Conservation (phyloP, 1,140 invertebrate genomes). For the Oppia nitens region DNA sequence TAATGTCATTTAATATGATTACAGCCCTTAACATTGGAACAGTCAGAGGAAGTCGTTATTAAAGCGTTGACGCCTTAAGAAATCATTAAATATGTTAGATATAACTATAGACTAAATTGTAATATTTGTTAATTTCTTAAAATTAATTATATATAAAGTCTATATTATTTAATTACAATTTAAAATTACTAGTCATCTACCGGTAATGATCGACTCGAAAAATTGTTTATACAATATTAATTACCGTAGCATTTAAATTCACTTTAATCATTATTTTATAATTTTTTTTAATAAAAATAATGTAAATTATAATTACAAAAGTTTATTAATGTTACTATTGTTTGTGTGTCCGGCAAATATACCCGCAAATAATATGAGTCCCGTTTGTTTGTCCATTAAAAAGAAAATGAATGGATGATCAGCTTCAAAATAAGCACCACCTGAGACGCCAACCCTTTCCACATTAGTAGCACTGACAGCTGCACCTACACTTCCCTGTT, state of each 20-base stretch:
- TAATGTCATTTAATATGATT: background rate
- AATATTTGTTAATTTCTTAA: no score
- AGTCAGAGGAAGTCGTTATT: slow-evolving; percentile 5
- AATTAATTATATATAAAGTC: no score
- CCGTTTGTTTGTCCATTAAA: slow-evolving; percentile 41
- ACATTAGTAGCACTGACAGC: slow-evolving; percentile 17
- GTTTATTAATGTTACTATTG: background rate
- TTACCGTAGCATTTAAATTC: no score
- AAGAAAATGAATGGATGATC: slow-evolving; percentile 53
- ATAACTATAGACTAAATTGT: no score
- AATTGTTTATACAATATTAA: background rate
- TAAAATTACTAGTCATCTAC: background rate
- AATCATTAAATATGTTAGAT: no score
- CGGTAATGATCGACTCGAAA: background rate
- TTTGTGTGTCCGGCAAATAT: slow-evolving; percentile 13
- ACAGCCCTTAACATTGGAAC: slow-evolving; percentile 10
- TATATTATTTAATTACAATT: background rate
- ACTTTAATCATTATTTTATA: no score
- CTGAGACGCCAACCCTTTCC: slow-evolving; percentile 19
- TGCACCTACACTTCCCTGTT: slow-evolving; percentile 21
- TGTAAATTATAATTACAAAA: background rate
- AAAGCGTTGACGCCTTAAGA: background rate
- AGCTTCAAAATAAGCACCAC: slow-evolving; percentile 39
- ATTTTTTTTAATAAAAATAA: background rate
- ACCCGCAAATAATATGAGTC: slow-evolving; percentile 46